Evolutionary conservation across 2,113 vertebrate genomes (phyloP).

Genomic region (Holacanthus passer): DNA sequence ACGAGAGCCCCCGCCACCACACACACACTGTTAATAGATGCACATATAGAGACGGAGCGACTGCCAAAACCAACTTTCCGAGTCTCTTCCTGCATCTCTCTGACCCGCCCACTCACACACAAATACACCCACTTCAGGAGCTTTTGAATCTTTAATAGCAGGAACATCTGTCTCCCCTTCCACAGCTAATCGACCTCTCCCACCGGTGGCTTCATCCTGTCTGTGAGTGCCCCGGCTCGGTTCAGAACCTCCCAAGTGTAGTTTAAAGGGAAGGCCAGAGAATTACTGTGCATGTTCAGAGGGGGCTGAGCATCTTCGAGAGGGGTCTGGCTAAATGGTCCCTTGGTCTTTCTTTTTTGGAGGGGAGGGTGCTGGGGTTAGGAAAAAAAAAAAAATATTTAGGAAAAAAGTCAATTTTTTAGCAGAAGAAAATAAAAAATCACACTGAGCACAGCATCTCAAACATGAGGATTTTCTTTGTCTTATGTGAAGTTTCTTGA

Average conservation of each 20-base stretch:
- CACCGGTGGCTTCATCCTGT: constrained; percentile 10
- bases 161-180: constrained; percentile 66
- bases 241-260: constrained; percentile 35
- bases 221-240: constrained; percentile 13
- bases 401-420: no score
- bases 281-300: constrained; percentile 5
- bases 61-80: constrained; percentile 24
- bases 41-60: constrained; percentile 2
- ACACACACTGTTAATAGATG: not conserved
- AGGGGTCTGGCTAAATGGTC: constrained; percentile 4
- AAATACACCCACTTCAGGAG: constrained; percentile 29
- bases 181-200: constrained; percentile 26
- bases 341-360: not conserved
- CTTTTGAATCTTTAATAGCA: constrained; percentile 71
- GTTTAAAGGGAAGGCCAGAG: constrained; percentile 25
- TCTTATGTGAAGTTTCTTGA: no score
- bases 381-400: not conserved
- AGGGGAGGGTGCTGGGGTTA: no score
- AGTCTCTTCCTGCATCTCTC: constrained; percentile 19
- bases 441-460: not conserved
- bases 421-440: no score
- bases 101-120: constrained; percentile 33
- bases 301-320: constrained; percentile 7
- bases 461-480: not conserved
- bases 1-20: not conserved